Base-by-base conservation (phyloP, 2,888 invertebrate genomes). In the Agelastica alni region DNA sequence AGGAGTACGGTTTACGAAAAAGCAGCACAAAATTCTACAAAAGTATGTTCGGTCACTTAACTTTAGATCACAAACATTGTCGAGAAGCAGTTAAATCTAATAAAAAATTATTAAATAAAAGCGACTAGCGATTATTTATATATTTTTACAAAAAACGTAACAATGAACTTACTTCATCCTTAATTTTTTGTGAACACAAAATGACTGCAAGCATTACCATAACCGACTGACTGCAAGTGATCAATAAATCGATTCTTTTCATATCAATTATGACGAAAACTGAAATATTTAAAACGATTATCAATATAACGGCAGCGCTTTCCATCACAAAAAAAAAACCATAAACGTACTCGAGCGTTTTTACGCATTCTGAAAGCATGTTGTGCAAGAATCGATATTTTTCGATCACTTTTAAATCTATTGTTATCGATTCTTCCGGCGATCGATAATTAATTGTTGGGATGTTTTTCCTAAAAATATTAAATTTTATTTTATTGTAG, bases 81-180 rank as follows among this genome's bases (percentile, higher is more conserved):
- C n/a, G n/a, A n/a, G n/a, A n/a, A n/a, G n/a, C n/a, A n/a, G n/a
- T n/a, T n/a, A n/a, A n/a, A n/a, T n/a, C n/a, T n/a, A n/a, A n/a
- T n/a, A n/a, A n/a, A n/a, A n/a, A n/a, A n/a, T n/a, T n/a, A n/a
- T n/a, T n/a, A n/a, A n/a, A n/a, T n/a, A n/a, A n/a, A n/a, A n/a
- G n/a, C n/a, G n/a, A n/a, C n/a, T n/a, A n/a, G n/a, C n/a, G n/a
- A n/a, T n/a, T n/a, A n/a, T n/a, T n/a, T n/a, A n/a, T n/a, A n/a
- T n/a, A n/a, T n/a, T n/a, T n/a, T n/a, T n/a, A n/a, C n/a, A n/a
- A n/a, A n/a, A n/a, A n/a, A n/a, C n/a, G n/a, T n/a, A n/a, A n/a
- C n/a, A n/a, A n/a, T n/a, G n/a, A n/a, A n/a, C 44, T 30, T 12
- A 44, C 44, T 18, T 44, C 13, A 16, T 44, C 44, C 22, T 31